phyloP scores from a whole-genome alignment of 2,888 invertebrate species.

The Xanthorhoe spadicearia region DNA sequence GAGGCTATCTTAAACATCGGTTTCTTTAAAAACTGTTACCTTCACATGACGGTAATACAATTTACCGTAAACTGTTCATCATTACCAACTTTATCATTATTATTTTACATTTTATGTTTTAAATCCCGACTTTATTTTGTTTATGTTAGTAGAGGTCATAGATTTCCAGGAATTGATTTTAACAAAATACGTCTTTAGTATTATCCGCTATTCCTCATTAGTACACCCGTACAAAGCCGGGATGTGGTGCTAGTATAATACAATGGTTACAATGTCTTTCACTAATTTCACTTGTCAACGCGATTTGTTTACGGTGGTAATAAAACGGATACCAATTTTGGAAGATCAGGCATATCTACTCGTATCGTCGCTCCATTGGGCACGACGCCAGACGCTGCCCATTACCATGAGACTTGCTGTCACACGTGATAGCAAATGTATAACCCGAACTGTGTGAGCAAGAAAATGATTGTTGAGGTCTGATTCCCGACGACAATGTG shows the following conservation, averaged over 20 bases:
- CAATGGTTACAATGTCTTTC: background rate
- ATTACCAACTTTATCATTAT: too few relatives aligned
- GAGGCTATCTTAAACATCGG: conserved; percentile 16
- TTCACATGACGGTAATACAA: background rate
- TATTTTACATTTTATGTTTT: too few relatives aligned
- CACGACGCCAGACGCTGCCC: conserved; percentile 39
- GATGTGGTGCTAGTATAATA: too few relatives aligned
- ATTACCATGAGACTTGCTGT: conserved; percentile 35
- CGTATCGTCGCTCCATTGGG: conserved; percentile 43
- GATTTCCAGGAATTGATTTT: too few relatives aligned
- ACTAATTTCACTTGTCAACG: background rate
- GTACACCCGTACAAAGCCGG: too few relatives aligned
- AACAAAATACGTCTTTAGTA: too few relatives aligned
- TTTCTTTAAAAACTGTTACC: background rate
- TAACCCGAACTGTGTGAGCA: background rate
- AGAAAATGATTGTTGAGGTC: background rate
- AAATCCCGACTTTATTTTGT: too few relatives aligned
- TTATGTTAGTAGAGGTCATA: too few relatives aligned
- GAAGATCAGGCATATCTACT: conserved; percentile 14
- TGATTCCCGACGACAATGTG: background rate
- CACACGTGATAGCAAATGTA: conserved; percentile 30
- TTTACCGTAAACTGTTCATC: too few relatives aligned
- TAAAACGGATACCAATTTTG: background rate
- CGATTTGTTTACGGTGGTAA: background rate
- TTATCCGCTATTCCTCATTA: too few relatives aligned